Evolutionary conservation across 2,797 vertebrate genomes (phyloP).

Genomic region (Anniella stebbinsi): DNA sequence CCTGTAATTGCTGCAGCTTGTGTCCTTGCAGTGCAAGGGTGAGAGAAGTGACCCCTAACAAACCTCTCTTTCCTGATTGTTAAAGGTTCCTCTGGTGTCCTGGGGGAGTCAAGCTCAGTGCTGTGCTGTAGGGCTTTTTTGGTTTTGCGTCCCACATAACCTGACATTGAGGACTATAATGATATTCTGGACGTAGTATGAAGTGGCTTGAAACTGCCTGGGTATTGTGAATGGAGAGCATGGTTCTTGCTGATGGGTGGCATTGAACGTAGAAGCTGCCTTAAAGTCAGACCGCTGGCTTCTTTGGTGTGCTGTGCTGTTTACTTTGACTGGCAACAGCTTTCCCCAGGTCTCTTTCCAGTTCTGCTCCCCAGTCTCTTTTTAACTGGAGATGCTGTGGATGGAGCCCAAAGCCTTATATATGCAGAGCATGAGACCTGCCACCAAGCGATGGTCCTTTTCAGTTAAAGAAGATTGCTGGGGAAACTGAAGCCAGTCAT

Average conservation of each 20-base stretch:
- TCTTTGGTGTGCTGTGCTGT: too few species aligned
- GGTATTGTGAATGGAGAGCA: background rate
- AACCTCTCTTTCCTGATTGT: too few species aligned
- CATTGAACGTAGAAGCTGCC: background rate
- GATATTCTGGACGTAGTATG: background rate
- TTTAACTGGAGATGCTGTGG: background rate
- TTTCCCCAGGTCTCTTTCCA: constrained; percentile 33
- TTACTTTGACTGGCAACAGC: background rate
- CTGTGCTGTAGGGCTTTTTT: background rate
- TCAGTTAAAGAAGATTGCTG: constrained; percentile 67
- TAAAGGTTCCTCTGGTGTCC: background rate
- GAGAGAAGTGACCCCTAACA: too few species aligned
- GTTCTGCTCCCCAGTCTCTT: background rate
- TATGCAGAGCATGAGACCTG: background rate
- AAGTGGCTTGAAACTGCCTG: background rate
- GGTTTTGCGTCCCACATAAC: background rate
- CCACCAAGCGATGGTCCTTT: constrained; percentile 33
- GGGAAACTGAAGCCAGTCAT: constrained; percentile 60
- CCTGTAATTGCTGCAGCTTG: too few species aligned
- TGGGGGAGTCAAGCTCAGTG: background rate
- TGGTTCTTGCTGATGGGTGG: too few species aligned
- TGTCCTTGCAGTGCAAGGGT: too few species aligned
- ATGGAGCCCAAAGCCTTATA: background rate
- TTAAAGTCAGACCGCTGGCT: background rate
- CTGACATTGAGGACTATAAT: too few species aligned